Evolutionary conservation across 2,888 invertebrate genomes (phyloP), one percentile per base, ranked within the genome.

Genomic region (Amaurobius ferox): DNA sequence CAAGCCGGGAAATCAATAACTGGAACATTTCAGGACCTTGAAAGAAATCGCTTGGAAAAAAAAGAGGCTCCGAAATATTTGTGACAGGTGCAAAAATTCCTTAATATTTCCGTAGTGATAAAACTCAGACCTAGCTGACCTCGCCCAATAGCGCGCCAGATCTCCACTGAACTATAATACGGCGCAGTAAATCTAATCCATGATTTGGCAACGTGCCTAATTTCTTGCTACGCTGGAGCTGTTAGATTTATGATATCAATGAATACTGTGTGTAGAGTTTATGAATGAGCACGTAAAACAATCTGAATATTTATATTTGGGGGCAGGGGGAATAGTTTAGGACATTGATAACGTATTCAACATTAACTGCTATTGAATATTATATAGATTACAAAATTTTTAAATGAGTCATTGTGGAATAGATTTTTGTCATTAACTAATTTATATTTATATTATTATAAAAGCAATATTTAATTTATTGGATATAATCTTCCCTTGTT

Each of bases 71-170:
- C 39, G 35, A 81, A 79, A 64, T 16, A 48, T 28, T 35, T 48
- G 28, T 70, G 76, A 77, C 83, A 83, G 83, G 83, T 83, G 83
- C 66, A 64, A 76, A 64, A 28, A 83, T 83, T 83, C 64, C 83
- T 62, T 26, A 70, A 48, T 66, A 83, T 64, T 26, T 62, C 72
- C 19, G 5, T 23, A 32, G 26, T 28, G 39, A 39, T 16, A 79
- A 79, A 79, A 79, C 66, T 32, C 61, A 66, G 23, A 76, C 48
- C 35, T 44, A 19, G 16, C 29, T 44, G 35, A 67, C 79, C 67
- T 61, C 28, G 2, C 62, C 55, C 30, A 13, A 44, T 16, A 35
- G 35, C n/a, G 48, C 55, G 35, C 44, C 30, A 44, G 23, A 73
- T 67, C 55, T 67, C 67, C 40, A 26, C 64, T 26, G 30, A 3